Conservation (phyloP, 1,140 invertebrate genomes). For the Drosophila sucinea region DNA sequence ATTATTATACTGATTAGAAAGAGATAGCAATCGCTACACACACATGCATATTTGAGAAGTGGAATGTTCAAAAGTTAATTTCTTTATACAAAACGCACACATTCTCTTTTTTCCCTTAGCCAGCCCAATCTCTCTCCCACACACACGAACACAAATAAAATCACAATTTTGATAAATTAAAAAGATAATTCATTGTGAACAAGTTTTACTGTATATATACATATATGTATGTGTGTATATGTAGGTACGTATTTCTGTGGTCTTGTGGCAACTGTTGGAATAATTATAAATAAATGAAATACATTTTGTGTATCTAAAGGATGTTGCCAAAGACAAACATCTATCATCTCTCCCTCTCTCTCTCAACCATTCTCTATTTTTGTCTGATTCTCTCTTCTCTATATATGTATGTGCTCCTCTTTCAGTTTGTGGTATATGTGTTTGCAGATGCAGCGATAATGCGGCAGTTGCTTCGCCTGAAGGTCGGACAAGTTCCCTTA, state of each 20-base stretch:
- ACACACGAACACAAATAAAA: slow-evolving; percentile 1
- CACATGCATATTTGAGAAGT: background rate
- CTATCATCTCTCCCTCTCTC: background rate
- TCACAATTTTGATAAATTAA: slow-evolving; percentile 55
- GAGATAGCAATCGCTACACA: no score
- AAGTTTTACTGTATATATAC: slow-evolving; percentile 27
- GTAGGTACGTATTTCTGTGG: background rate
- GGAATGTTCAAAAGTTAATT: background rate
- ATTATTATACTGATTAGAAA: no score
- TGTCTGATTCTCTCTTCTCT: background rate
- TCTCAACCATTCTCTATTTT: background rate
- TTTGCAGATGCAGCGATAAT: slow-evolving; percentile 53
- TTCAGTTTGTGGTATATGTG: background rate
- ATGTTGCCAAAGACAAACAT: slow-evolving; percentile 16
- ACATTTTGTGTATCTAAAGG: slow-evolving; percentile 12
- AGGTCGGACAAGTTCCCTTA: slow-evolving; percentile 6
- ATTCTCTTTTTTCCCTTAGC: background rate
- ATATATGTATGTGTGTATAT: background rate
- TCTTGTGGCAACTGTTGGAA: slow-evolving; percentile 17
- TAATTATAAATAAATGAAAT: slow-evolving; percentile 43
- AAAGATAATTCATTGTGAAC: slow-evolving; percentile 54
- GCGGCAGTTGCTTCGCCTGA: slow-evolving; percentile 27
- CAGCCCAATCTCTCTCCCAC: background rate
- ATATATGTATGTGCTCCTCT: background rate
- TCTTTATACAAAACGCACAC: background rate